phyloP scores from a whole-genome alignment of 1,140 invertebrate genomes.

The Drosophila mauritiana region DNA sequence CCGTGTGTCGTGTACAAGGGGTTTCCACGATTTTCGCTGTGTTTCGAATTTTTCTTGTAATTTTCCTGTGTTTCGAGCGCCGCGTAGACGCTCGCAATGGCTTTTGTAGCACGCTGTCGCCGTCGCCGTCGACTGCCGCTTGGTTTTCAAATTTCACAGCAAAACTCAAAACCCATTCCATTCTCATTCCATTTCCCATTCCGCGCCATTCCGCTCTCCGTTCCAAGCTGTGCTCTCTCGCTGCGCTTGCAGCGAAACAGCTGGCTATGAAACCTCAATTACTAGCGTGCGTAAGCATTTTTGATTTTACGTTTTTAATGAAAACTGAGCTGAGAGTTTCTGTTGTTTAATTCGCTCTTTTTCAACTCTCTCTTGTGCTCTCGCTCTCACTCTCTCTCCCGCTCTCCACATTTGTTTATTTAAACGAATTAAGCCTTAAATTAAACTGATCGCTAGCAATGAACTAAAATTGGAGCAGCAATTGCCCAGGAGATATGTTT shows the following conservation, averaged over 20 bases:
- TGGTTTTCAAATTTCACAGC: slow-evolving; percentile 60
- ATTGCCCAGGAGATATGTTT: slow-evolving; percentile 46
- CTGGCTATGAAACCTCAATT: neutral
- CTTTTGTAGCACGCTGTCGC: slow-evolving; percentile 54
- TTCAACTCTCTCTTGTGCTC: neutral
- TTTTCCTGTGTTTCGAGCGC: slow-evolving; percentile 56
- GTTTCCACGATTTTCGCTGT: neutral
- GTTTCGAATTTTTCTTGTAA: slow-evolving; percentile 16
- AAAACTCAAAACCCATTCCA: slow-evolving; percentile 20
- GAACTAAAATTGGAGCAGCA: slow-evolving; percentile 67
- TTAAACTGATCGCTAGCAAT: slow-evolving; percentile 60
- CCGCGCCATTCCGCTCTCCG: slow-evolving; percentile 16
- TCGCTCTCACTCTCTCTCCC: neutral
- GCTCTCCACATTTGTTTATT: slow-evolving; percentile 49
- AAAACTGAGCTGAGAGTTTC: neutral
- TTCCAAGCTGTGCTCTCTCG: slow-evolving; percentile 20
- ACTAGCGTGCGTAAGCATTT: too few species aligned
- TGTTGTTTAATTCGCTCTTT: slow-evolving; percentile 2
- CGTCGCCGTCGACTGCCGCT: slow-evolving; percentile 69
- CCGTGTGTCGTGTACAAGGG: neutral
- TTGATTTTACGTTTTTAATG: too few species aligned
- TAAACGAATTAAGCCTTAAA: slow-evolving; percentile 63
- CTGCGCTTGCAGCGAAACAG: slow-evolving; percentile 10
- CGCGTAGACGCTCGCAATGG: slow-evolving; percentile 53
- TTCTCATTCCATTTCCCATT: slow-evolving; percentile 17